These are phyloP conservation scores for Scrobipalpa atriplicella DNA, from an alignment of 2,888 invertebrate species.

Conservation along the genomic window DNA sequence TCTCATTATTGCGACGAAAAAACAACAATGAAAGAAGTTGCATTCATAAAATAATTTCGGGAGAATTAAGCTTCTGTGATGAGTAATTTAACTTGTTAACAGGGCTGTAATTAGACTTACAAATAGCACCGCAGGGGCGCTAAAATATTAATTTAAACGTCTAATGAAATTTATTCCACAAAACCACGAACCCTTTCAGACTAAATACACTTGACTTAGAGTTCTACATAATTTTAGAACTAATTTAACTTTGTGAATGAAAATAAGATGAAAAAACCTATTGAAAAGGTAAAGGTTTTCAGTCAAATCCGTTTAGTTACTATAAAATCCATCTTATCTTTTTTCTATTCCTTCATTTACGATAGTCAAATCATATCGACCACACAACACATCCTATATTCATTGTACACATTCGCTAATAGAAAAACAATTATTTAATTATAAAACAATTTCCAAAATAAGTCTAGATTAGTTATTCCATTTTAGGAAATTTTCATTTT, in stretches of 20 bases:
- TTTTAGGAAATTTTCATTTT: neutral
- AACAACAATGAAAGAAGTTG: too few relatives aligned
- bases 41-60: neutral
- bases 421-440: neutral
- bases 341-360: too few relatives aligned
- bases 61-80: conserved; percentile 13
- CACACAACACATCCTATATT: too few relatives aligned
- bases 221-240: too few relatives aligned
- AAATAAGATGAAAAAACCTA: too few relatives aligned
- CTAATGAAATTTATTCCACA: neutral
- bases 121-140: conserved; percentile 11
- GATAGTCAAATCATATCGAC: too few relatives aligned
- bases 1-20: too few relatives aligned
- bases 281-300: too few relatives aligned
- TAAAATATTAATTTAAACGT: conserved; percentile 4
- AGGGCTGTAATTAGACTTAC: conserved; percentile 15
- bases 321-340: too few relatives aligned
- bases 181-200: neutral
- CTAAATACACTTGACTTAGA: neutral
- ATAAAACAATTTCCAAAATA: neutral
- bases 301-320: too few relatives aligned
- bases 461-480: neutral
- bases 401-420: too few relatives aligned
- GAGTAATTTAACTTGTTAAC: conserved; percentile 20
- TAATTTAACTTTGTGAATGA: too few relatives aligned